Evolutionary conservation across 1,140 invertebrate species (phyloP).

Genomic region (Drosophila tani): DNA sequence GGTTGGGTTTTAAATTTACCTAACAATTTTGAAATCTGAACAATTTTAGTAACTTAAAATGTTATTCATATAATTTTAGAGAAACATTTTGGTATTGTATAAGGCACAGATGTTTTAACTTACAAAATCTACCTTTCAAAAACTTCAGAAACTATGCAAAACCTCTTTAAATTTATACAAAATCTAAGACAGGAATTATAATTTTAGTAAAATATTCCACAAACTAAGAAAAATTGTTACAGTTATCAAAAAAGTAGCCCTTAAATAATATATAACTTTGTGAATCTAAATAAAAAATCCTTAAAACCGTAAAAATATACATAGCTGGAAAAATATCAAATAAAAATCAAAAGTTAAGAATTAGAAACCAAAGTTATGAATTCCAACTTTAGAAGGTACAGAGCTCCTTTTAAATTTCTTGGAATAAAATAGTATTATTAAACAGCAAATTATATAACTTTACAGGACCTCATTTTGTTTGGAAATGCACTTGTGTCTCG

Average conservation of each 20-base stretch:
- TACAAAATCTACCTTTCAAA: too few relatives aligned
- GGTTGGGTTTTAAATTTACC: too few relatives aligned
- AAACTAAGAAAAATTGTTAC: too few relatives aligned
- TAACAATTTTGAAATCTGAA: too few relatives aligned
- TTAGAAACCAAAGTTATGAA: background rate
- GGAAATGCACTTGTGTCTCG: conserved; percentile 9
- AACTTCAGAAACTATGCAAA: background rate
- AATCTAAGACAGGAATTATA: too few relatives aligned
- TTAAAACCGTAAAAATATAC: background rate
- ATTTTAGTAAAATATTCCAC: too few relatives aligned
- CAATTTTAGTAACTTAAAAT: too few relatives aligned
- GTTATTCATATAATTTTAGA: too few relatives aligned
- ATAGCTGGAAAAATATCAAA: background rate
- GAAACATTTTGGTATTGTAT: too few relatives aligned
- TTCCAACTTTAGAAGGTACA: fast-evolving
- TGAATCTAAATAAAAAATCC: background rate
- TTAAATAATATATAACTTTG: background rate
- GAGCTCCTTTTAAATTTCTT: background rate
- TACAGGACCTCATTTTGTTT: too few relatives aligned
- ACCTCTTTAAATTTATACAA: background rate
- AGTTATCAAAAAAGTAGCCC: too few relatives aligned
- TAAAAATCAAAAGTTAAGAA: background rate
- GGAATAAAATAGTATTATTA: background rate
- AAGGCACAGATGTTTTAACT: too few relatives aligned
- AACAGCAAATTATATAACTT: background rate